Percentiles rank a stretch among this genome's conserved stretches.
These are phyloP conservation scores for Sebastes kiyomatsui DNA, from an alignment of 2,797 vertebrate genomes.

Conservation along the genomic window DNA sequence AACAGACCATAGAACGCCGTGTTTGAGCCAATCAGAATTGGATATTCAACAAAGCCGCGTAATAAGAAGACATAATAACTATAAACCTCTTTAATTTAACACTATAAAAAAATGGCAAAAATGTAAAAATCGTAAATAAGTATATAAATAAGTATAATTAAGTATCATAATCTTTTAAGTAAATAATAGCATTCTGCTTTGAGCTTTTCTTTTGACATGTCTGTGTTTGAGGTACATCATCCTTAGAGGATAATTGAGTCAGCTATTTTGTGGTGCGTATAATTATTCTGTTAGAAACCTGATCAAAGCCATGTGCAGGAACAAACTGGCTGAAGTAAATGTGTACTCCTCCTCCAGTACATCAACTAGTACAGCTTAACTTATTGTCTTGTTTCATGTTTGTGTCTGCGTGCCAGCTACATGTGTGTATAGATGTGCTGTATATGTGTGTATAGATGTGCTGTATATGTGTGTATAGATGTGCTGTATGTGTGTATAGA, in stretches of 20 bases:
- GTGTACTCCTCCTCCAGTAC: background rate
- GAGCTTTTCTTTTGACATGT: constrained; percentile 1
- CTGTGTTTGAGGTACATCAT: background rate
- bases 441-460: too few relatives aligned
- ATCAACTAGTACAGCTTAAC: constrained; percentile 6
- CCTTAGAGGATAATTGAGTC: background rate
- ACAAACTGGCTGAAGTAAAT: constrained; percentile 3
- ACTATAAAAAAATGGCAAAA: background rate
- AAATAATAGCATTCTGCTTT: background rate
- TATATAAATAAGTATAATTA: too few relatives aligned
- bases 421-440: too few relatives aligned
- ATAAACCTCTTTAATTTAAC: background rate
- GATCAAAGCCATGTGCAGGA: constrained; percentile 18
- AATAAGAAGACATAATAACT: too few relatives aligned
- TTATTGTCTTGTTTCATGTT: background rate
- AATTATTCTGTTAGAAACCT: constrained; percentile 14
- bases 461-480: too few relatives aligned
- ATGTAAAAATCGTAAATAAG: background rate
- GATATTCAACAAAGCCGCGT: too few relatives aligned
- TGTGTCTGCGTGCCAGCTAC: too few relatives aligned
- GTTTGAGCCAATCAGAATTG: too few relatives aligned
- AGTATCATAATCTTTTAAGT: background rate
- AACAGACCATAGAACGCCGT: too few relatives aligned
- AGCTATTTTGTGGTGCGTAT: background rate
- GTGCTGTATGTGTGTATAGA: too few relatives aligned